Conservation (phyloP, 2,888 invertebrate genomes). For the Chymomyza amoena region DNA sequence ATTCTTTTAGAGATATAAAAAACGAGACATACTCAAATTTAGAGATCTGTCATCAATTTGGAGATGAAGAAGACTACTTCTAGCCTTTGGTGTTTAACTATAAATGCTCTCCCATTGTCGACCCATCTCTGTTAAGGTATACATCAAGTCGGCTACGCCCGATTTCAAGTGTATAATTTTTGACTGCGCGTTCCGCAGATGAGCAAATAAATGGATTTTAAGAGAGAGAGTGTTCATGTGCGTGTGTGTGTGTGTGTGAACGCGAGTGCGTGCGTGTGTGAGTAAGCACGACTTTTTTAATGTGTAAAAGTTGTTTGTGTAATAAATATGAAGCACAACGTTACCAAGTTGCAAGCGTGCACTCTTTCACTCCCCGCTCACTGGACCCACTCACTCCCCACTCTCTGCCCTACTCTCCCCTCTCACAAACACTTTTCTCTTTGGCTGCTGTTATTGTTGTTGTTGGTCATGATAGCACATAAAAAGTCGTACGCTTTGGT, state of each 20-base stretch:
- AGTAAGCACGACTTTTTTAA: slow-evolving; percentile 19
- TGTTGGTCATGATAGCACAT: slow-evolving; percentile 51
- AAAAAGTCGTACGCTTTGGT: slow-evolving; percentile 15
- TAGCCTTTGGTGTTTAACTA: too few relatives aligned
- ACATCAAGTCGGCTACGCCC: too few relatives aligned
- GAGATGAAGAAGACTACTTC: too few relatives aligned
- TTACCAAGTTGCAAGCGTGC: slow-evolving; percentile 45
- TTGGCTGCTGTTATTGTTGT: slow-evolving; percentile 36
- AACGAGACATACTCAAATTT: too few relatives aligned
- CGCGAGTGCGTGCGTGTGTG: background rate
- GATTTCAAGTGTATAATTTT: background rate
- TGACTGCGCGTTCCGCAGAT: slow-evolving; percentile 1
- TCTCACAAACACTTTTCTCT: background rate
- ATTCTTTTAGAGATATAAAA: too few relatives aligned
- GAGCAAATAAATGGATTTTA: slow-evolving; percentile 24
- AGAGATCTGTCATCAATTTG: too few relatives aligned
- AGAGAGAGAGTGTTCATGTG: too few relatives aligned
- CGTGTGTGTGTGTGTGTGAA: background rate
- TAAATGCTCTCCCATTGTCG: too few relatives aligned
- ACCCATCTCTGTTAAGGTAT: too few relatives aligned
- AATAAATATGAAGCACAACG: slow-evolving; percentile 61
- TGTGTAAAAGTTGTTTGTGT: slow-evolving; percentile 27
- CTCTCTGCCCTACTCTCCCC: background rate
- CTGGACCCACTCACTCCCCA: background rate
- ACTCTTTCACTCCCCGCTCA: background rate